Percentiles rank a stretch among this genome's conserved stretches.
Evolutionary conservation across 2,113 vertebrate species (phyloP).

Genomic region (Seriola aureovittata): DNA sequence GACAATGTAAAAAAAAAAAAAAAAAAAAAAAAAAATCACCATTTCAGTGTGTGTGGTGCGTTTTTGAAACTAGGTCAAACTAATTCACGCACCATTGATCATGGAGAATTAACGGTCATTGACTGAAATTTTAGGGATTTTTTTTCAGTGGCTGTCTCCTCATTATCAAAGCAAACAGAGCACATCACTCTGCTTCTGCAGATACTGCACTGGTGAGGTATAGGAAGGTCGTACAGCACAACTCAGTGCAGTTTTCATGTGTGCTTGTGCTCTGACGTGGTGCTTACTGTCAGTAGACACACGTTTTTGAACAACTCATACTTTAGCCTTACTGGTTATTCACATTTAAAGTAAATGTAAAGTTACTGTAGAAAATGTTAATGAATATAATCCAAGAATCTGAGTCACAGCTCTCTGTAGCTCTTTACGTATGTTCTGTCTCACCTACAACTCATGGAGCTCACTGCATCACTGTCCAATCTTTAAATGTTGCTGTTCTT

Average conservation of each 20-base stretch:
- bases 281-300: background rate
- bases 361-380: background rate
- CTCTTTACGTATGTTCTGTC: background rate
- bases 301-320: background rate
- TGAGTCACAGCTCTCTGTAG: background rate
- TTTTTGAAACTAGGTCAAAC: slow-evolving; percentile 78
- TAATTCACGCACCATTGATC: slow-evolving; percentile 75
- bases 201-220: background rate
- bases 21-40: background rate
- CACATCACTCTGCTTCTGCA: slow-evolving; percentile 38
- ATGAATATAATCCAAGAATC: background rate
- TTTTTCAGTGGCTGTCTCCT: slow-evolving; percentile 35
- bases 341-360: background rate
- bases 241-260: background rate
- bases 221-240: background rate
- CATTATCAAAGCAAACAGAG: slow-evolving; percentile 70
- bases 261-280: background rate
- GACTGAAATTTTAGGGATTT: slow-evolving; percentile 58
- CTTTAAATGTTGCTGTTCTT: slow-evolving; percentile 12
- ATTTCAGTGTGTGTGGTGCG: slow-evolving; percentile 48
- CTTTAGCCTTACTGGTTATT: background rate
- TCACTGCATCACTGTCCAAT: background rate
- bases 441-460: background rate
- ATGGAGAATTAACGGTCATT: slow-evolving; percentile 70
- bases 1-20: background rate